Evolutionary conservation across 1,140 invertebrate species (phyloP).

Genomic region (Anoplolepis gracilipes): DNA sequence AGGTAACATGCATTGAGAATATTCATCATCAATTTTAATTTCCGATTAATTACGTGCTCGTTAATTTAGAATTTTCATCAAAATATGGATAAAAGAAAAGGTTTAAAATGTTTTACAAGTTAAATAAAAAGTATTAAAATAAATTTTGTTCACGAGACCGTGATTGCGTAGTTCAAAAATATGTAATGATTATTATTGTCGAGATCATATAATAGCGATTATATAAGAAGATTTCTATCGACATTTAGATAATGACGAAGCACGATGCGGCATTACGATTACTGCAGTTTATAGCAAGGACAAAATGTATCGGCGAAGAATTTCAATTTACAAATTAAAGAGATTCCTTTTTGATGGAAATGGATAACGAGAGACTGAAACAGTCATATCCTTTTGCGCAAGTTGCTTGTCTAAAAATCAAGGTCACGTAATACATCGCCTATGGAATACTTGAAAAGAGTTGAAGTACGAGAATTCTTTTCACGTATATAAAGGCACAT

Average conservation of each 20-base stretch:
- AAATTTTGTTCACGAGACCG: background rate
- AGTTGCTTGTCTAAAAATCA: constrained; percentile 4
- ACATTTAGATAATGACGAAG: constrained; percentile 14
- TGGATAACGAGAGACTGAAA: constrained; percentile 25
- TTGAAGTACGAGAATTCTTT: background rate
- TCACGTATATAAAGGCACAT: background rate
- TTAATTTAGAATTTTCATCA: background rate
- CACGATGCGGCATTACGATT: constrained; percentile 10
- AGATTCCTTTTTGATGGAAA: constrained; percentile 1
- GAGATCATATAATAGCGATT: constrained; percentile 4
- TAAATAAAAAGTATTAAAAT: background rate
- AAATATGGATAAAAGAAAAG: background rate
- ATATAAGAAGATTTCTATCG: background rate
- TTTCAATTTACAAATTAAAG: constrained; percentile 35
- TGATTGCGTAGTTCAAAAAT: background rate
- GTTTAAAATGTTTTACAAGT: background rate
- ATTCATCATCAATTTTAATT: background rate
- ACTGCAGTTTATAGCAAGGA: constrained; percentile 23
- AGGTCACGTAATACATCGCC: constrained; percentile 26
- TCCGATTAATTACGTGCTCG: background rate
- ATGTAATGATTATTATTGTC: background rate
- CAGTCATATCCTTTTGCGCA: constrained; percentile 10
- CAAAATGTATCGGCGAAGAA: constrained; percentile 22
- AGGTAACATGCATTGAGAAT: too few species aligned
- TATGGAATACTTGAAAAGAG: constrained; percentile 21